phyloP scores from a whole-genome alignment of 2,113 vertebrate species.

The Phylloscopus trochilus region DNA sequence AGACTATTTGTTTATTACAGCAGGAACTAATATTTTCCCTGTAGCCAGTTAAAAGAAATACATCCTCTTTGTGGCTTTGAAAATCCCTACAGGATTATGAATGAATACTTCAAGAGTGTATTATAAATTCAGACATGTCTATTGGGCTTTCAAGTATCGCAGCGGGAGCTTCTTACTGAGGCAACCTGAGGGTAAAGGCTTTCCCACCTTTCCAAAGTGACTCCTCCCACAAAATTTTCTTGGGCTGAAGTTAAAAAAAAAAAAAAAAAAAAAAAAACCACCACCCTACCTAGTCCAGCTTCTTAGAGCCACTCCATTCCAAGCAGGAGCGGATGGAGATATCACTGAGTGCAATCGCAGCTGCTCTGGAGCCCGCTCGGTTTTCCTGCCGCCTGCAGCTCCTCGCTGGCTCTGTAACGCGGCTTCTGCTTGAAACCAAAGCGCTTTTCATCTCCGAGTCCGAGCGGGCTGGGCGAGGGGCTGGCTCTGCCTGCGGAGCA shows the following conservation, averaged over 20 bases:
- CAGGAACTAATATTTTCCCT: conserved; percentile 48
- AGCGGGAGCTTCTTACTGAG: conserved; percentile 62
- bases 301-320: conserved; percentile 17
- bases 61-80: conserved; percentile 60
- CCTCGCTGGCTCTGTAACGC: not conserved
- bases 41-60: conserved; percentile 40
- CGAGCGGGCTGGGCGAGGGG: not conserved
- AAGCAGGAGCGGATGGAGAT: not conserved
- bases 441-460: not conserved
- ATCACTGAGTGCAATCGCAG: not conserved
- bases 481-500: not conserved
- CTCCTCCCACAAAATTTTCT: conserved; percentile 69
- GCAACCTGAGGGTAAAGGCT: conserved; percentile 67
- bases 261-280: conserved; percentile 11
- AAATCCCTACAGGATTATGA: conserved; percentile 68
- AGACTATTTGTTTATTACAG: conserved; percentile 50
- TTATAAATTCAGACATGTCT: conserved; percentile 71
- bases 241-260: conserved; percentile 58
- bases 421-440: not conserved
- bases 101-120: conserved; percentile 67
- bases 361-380: not conserved
- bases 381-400: not conserved
- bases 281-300: conserved; percentile 34
- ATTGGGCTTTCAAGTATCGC: conserved; percentile 69
- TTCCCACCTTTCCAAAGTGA: conserved; percentile 62